Base-by-base conservation (phyloP, 2,888 invertebrate species). In the Quadroppia sp. region DNA sequence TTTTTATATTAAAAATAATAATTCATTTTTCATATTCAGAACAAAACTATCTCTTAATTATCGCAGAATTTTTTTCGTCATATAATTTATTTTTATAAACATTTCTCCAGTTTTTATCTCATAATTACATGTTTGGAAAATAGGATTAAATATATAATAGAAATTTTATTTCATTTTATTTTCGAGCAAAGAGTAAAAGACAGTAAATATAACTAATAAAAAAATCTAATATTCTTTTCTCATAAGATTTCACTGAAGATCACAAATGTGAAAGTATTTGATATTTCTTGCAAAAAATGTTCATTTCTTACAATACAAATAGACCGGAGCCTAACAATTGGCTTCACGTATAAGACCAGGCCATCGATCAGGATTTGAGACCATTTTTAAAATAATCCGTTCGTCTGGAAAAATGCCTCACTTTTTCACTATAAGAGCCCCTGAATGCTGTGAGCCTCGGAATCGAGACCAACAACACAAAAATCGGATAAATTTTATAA, bases 351-450 rank as follows among this genome's bases (percentile, higher is more conserved):
- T 30, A 36, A 28, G 20, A 20, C 15, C 7, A 36, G 32, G 40
- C 64, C 32, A 64, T 64, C 64, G 64, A 64, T 64, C 64, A 64
- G 36, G 64, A 64, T 64, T 64, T 64, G 40, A 64, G 36, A 64
- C 64, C 20, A 64, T 64, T 64, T 64, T 64, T 64, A 64, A 64
- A 64, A 64, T 64, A 64, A 64, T 64, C 64, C 64, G 30, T 32
- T 64, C 13, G 36, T 36, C 64, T 64, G 64, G 36, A 64, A 64
- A 61, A 64, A 45, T 64, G 64, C 30, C 64, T 64, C 28, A 64
- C 36, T 64, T 64, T 61, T 36, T 59, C 17, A 64, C 64, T 36
- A 64, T 64, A 36, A 64, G 59, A 59, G 30, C 6, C 50, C n/a
- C 50, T 15, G 20, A 20, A 45, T 13, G 40, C 6, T 9, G n/a